Percentiles rank a stretch among this genome's conserved stretches.
These are phyloP conservation scores for Podilymbus podiceps DNA, from an alignment of 2,113 vertebrate species.

Conservation along the genomic window DNA sequence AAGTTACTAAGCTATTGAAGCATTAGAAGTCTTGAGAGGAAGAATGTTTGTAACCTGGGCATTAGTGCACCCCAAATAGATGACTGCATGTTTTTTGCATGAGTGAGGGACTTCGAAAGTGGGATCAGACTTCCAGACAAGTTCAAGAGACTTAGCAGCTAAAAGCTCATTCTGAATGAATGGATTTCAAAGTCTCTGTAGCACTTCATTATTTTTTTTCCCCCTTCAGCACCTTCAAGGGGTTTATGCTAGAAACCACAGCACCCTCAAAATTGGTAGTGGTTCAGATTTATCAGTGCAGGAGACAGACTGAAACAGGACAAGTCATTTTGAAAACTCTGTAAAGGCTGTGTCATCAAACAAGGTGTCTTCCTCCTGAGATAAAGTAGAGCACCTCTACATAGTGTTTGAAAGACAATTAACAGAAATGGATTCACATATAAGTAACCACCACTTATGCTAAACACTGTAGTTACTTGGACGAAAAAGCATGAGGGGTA, in stretches of 20 bases:
- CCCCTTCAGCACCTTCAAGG: neutral
- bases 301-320: neutral
- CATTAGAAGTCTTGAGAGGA: neutral
- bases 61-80: neutral
- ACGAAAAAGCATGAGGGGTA: neutral
- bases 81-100: neutral
- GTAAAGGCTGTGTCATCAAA: neutral
- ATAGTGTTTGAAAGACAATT: neutral
- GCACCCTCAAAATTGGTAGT: neutral
- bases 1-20: neutral
- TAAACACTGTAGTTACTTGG: neutral
- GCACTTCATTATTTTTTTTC: neutral
- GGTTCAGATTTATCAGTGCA: neutral
- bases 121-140: neutral
- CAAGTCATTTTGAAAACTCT: neutral
- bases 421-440: neutral
- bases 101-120: neutral
- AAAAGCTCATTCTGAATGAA: neutral
- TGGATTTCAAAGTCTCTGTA: neutral
- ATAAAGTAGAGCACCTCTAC: neutral
- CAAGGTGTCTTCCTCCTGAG: neutral
- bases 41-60: neutral
- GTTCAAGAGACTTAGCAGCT: neutral
- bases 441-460: neutral
- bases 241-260: neutral